Conservation (phyloP, 1,140 invertebrate species). For the Melanaphis sacchari region DNA sequence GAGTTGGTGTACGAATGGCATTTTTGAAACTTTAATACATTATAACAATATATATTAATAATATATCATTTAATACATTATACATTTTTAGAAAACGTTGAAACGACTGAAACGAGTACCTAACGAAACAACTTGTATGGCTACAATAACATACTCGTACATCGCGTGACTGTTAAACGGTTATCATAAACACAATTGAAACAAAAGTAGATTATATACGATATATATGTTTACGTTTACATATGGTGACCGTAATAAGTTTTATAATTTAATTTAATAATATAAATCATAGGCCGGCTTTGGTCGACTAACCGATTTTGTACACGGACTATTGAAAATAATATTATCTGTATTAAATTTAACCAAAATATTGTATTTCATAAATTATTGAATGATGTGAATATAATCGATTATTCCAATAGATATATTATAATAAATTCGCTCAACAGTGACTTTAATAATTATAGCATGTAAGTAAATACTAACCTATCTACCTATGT, state of each 20-base stretch:
- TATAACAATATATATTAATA: not conserved
- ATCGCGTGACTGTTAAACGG: not conserved
- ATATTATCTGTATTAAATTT: not conserved
- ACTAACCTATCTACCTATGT: not conserved
- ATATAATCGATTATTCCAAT: not conserved
- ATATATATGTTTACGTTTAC: not conserved
- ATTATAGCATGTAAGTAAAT: not conserved
- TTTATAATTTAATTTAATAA: not conserved
- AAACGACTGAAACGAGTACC: not conserved
- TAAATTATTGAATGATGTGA: not conserved
- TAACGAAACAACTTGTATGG: not conserved
- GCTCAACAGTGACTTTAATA: not conserved
- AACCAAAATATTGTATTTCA: not conserved
- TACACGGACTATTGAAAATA: not conserved
- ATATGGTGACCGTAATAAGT: not conserved
- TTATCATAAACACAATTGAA: not conserved
- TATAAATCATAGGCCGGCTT: not conserved
- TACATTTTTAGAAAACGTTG: not conserved
- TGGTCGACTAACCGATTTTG: not conserved
- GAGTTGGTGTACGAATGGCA: not conserved
- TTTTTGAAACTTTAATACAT: not conserved
- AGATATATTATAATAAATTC: not conserved
- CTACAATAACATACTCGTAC: not conserved
- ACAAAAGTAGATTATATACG: not conserved
- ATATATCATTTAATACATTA: not conserved